Conservation (phyloP, 2,797 vertebrate genomes). For the Hipposideros larvatus region DNA sequence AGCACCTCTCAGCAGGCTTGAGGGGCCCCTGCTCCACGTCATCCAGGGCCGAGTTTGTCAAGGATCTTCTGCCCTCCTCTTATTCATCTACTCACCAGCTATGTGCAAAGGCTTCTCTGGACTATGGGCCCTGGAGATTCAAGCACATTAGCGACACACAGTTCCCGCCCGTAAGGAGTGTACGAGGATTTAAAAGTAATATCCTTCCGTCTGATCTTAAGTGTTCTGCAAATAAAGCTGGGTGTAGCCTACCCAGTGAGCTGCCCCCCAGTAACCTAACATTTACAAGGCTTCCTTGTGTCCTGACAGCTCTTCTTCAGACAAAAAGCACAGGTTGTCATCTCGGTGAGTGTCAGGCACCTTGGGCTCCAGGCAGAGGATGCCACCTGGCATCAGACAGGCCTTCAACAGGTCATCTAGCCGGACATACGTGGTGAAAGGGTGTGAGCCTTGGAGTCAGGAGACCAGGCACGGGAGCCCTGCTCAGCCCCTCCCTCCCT, state of each 20-base stretch:
- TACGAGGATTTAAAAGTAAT: not conserved
- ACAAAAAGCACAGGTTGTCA: not conserved
- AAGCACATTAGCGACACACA: not conserved
- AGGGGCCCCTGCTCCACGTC: not conserved
- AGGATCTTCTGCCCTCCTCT: not conserved
- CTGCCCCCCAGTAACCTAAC: not conserved
- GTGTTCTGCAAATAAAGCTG: not conserved
- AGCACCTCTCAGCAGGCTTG: not conserved
- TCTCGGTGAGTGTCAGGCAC: not conserved
- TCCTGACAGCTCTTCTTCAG: not conserved
- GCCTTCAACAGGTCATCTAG: rapidly evolving
- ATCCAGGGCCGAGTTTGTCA: not conserved
- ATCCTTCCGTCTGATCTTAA: not conserved
- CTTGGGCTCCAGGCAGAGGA: not conserved
- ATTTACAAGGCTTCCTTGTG: not conserved
- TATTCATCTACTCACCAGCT: not conserved
- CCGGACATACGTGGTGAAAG: rapidly evolving
- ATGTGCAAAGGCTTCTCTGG: not conserved
- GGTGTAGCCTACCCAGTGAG: not conserved
- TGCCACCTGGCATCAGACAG: not conserved
- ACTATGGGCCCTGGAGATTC: not conserved
- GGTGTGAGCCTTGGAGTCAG: rapidly evolving
- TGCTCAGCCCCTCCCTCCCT: not conserved
- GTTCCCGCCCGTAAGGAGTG: not conserved
- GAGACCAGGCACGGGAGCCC: not conserved